Evolutionary conservation across 2,797 vertebrate genomes (phyloP).

Genomic region (Mus minutoides): DNA sequence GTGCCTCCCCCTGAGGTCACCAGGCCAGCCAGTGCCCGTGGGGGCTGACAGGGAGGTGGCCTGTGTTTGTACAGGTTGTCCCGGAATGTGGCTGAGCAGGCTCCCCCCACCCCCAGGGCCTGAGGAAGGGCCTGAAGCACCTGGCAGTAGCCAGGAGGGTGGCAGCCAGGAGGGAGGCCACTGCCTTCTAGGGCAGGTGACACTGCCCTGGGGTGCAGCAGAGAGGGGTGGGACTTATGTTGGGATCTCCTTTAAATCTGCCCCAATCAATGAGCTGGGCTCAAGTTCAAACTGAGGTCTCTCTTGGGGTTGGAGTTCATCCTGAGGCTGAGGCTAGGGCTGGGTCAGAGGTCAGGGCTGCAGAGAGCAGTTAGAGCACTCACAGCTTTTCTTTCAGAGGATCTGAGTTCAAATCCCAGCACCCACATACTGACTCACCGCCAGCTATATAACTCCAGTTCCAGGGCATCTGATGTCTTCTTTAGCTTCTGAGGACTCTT

Average conservation of each 20-base stretch:
- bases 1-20: background rate
- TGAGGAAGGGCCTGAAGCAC: slow-evolving; percentile 62
- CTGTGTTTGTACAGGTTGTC: background rate
- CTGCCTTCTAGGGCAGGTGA: background rate
- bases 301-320: background rate
- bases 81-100: slow-evolving; percentile 63
- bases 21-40: background rate
- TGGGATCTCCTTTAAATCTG: background rate
- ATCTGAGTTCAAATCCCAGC: background rate
- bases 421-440: background rate
- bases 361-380: background rate
- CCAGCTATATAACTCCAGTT: no score
- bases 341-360: background rate
- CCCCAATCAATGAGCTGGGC: background rate
- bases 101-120: background rate
- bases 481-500: background rate
- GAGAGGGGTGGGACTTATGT: background rate
- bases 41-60: background rate
- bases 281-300: background rate
- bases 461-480: no score
- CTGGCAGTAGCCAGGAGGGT: background rate
- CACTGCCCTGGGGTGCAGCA: accelerated
- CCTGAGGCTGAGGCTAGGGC: background rate
- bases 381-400: background rate
- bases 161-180: background rate